Evolutionary conservation across 2,888 invertebrate species (phyloP), one percentile per base, ranked within the genome.

Genomic region (Clunio marinus): DNA sequence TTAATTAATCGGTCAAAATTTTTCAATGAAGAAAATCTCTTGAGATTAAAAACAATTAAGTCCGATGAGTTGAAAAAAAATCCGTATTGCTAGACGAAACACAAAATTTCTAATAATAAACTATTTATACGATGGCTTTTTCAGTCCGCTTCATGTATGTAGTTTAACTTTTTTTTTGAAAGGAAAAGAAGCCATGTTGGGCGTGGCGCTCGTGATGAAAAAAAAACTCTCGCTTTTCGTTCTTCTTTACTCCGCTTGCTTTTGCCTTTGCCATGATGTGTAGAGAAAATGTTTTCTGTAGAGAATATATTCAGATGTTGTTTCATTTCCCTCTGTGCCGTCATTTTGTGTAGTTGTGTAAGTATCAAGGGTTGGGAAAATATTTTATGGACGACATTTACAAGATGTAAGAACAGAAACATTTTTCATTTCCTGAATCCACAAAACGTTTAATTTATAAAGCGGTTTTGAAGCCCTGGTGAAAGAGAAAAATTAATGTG

Each of bases 141-240:
- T n/a, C n/a, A n/a, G n/a, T n/a, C n/a, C n/a, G n/a, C 8, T 32
- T 32, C 32, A 8, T 7, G 8, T 8, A 8, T 32, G 32, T 32
- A 32, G 32, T 32, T 32, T n/a, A n/a, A n/a, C n/a, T n/a, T n/a
- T 8, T 32, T 32, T 8, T 4, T 32, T 32, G 32, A 32, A n/a
- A n/a, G 10, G n/a, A n/a, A 58, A 28, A 37, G 37, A 37, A 62
- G 62, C 62, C 62, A 62, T 62, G 62, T 62, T 62, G 62, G 62
- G 62, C 62, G 62, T 62, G 62, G 62, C 62, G 41, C 37, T 13
- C 41, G 13, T 41, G 41, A n/a, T 41, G 41, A 15, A 41, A 41
- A 41, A 8, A 41, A 41, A 41, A 41, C 41, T n/a, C 41, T n/a
- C 41, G 15, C 10, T 41, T 41, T 41, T 15, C 15, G 10, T 41